Evolutionary conservation across 2,888 invertebrate genomes (phyloP), one percentile per base, ranked within the genome.

Genomic region (Neocrepidodera transversa): DNA sequence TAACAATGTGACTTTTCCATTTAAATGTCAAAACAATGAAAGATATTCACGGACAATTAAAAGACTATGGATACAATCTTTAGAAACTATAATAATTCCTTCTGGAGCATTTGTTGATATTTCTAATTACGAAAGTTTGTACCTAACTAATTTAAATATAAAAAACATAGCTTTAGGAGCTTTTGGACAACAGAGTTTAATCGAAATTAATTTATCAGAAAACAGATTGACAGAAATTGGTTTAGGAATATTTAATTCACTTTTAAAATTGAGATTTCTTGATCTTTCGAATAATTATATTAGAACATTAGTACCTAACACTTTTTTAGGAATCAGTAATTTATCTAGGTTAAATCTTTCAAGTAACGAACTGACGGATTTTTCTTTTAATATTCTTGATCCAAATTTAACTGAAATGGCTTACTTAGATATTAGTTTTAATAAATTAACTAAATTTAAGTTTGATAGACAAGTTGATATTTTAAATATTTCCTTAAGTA

Each of bases 191-290:
- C 35, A 13, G 0, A 4, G 10, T 82, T 63, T 18, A 80, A 58
- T 59, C 81, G 71, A 2, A 82, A 67, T 1, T 81, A 30, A 2
- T 80, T 23, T 49, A 20, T 49, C 49, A 10, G 2, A 4, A 2
- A 49, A 49, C 11, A 5, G 16, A 13, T 8, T 63, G 8, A 38
- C 6, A 26, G 20, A 53, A 35, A 11, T 57, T 11, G 5, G 16
- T 1, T 3, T 26, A 10, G 53, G 57, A 18, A 47, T 57, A 35
- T 60, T 60, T 16, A 45, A 56, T 17, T 52, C 60, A n/a, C 16
- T 60, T n/a, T 2, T 4, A 2, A 13, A 42, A 1, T 20, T 54
- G 6, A 2, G 14, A 43, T 30, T 10, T 28, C 10, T 59, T 3
- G 54, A 59, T 30, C 7, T 54, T 5, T 54, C 54, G 0, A 14